These are phyloP conservation scores for Arctia plantaginis DNA, from an alignment of 2,888 invertebrate genomes.

Conservation along the genomic window DNA sequence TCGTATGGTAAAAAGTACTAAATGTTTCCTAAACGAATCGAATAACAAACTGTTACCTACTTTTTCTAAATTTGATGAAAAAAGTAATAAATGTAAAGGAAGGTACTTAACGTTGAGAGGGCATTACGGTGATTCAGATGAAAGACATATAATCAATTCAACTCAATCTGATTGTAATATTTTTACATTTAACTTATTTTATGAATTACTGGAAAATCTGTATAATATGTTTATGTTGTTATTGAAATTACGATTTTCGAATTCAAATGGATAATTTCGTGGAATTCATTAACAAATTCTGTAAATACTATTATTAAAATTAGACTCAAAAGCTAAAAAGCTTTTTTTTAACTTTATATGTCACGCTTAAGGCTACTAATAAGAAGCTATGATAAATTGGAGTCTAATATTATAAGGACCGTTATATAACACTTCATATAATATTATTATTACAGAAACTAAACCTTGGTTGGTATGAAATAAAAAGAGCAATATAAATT, in stretches of 20 bases:
- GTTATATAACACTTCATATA: too few species aligned
- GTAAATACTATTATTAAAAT: too few species aligned
- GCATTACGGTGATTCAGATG: neutral
- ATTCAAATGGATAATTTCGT: neutral
- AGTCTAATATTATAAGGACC: neutral
- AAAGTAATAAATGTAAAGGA: neutral
- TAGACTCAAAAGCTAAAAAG: too few species aligned
- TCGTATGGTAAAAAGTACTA: neutral
- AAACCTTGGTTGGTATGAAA: too few species aligned
- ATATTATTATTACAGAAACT: too few species aligned
- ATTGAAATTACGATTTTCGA: neutral
- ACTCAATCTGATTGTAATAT: neutral
- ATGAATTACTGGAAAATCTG: too few species aligned
- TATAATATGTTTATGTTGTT: neutral
- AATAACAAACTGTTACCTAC: neutral
- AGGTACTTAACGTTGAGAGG: neutral
- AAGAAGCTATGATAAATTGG: too few species aligned
- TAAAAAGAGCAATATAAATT: too few species aligned
- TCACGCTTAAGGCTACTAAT: too few species aligned
- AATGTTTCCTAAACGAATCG: neutral
- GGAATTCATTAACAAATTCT: too few species aligned
- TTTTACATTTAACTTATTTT: neutral
- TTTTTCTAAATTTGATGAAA: neutral
- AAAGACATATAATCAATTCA: neutral
- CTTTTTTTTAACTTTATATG: too few species aligned